Conservation (phyloP, 1,140 invertebrate species). For the Drosophila pallidifrons region DNA sequence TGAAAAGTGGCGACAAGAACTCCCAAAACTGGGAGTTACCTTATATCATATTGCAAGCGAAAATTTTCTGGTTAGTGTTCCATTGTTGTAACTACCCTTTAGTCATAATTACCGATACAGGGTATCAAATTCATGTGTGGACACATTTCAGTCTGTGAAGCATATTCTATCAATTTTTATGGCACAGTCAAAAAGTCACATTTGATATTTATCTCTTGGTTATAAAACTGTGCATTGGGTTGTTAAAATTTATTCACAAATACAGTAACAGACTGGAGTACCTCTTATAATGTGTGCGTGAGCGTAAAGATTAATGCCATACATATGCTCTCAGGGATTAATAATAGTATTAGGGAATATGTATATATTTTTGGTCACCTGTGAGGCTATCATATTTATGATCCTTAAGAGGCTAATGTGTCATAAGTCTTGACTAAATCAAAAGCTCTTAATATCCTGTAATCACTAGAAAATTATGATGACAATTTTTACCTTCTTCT, state of each 20-base stretch:
- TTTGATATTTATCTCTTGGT: slow-evolving; percentile 72
- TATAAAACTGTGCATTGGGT: slow-evolving; percentile 56
- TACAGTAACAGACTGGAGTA: background rate
- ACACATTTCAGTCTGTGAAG: slow-evolving; percentile 39
- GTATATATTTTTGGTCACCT: slow-evolving; percentile 3
- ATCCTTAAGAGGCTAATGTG: too few species aligned
- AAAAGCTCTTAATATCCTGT: too few species aligned
- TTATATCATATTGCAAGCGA: background rate
- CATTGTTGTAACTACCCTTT: background rate
- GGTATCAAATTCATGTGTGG: slow-evolving; percentile 34
- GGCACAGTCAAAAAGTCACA: slow-evolving; percentile 66
- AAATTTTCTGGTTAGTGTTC: background rate
- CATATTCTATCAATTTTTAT: slow-evolving; percentile 73
- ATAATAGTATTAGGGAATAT: slow-evolving; percentile 11
- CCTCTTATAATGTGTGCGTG: slow-evolving; percentile 46
- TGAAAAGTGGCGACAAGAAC: slow-evolving; percentile 38
- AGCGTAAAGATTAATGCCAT: slow-evolving; percentile 15
- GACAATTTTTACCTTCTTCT: too few species aligned
- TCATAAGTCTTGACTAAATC: too few species aligned
- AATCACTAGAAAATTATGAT: too few species aligned
- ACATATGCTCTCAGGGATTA: background rate
- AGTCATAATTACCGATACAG: background rate
- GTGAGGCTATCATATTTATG: background rate
- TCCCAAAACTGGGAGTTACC: slow-evolving; percentile 11
- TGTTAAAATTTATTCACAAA: slow-evolving; percentile 26